phyloP scores from a whole-genome alignment of 2,113 vertebrate genomes.

The Megaceryle torquata region DNA sequence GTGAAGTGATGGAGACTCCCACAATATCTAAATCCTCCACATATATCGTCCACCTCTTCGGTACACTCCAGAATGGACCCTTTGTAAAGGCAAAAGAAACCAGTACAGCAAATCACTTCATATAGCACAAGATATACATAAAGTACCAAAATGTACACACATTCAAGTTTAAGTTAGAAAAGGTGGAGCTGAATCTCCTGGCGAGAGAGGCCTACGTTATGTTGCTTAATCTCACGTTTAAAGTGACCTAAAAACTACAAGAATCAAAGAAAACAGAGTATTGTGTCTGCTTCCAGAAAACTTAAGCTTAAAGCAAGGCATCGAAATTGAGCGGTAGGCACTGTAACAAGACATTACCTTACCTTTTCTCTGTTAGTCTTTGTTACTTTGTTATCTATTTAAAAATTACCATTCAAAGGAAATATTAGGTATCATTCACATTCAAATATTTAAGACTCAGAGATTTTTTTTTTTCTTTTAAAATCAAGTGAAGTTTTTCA shows the following conservation, averaged over 20 bases:
- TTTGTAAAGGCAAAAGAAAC: constrained; percentile 42
- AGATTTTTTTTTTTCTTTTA: neutral
- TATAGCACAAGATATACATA: constrained; percentile 60
- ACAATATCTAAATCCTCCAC: neutral
- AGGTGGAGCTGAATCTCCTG: neutral
- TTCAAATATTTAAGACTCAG: constrained; percentile 42
- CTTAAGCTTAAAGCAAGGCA: constrained; percentile 44
- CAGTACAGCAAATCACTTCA: constrained; percentile 34
- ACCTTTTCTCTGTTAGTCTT: constrained; percentile 48
- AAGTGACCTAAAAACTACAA: constrained; percentile 57
- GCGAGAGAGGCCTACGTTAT: constrained; percentile 41
- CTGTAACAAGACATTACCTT: neutral
- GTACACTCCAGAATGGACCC: neutral
- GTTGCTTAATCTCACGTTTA: constrained; percentile 39
- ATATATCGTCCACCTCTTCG: neutral
- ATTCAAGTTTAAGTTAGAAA: constrained; percentile 38
- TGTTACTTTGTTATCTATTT: constrained; percentile 47
- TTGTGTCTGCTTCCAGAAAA: constrained; percentile 35
- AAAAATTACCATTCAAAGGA: constrained; percentile 45
- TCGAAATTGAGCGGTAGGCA: neutral
- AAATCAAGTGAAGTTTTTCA: constrained; percentile 20
- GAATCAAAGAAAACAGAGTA: constrained; percentile 28
- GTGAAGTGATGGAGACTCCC: constrained; percentile 45
- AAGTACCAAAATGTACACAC: constrained; percentile 34
- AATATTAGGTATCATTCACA: constrained; percentile 47